A percentile compares a stretch with the other conserved stretches of the same genome.
phyloP scores from a whole-genome alignment of 30 jellyfish, hydroid and myxozoan genomes.

The Nemopilema nomurai region DNA sequence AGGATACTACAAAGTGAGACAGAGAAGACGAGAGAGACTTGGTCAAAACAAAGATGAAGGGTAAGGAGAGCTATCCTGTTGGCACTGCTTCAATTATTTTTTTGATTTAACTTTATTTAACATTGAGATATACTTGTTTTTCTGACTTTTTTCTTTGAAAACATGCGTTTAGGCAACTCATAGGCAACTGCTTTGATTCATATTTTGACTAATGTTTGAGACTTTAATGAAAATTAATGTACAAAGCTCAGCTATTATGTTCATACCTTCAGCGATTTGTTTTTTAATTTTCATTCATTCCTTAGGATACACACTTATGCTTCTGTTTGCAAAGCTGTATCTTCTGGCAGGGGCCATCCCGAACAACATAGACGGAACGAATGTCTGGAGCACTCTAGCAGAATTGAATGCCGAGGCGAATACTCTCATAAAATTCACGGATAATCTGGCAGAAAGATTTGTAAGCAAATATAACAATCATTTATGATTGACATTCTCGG shows the following conservation, averaged over 20 bases:
- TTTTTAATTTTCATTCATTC: not conserved
- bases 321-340: not conserved
- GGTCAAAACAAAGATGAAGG: not conserved
- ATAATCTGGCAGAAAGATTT: too few species aligned
- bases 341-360: not conserved
- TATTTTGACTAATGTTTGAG: too few species aligned
- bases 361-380: not conserved
- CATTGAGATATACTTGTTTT: too few species aligned
- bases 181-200: too few species aligned
- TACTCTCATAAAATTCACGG: too few species aligned
- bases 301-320: not conserved
- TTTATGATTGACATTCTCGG: too few species aligned
- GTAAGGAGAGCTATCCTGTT: not conserved
- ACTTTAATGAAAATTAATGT: too few species aligned
- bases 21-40: not conserved
- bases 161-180: too few species aligned
- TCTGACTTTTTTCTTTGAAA: too few species aligned
- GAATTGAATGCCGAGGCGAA: not conserved
- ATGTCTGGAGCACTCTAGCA: not conserved
- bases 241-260: too few species aligned
- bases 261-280: not conserved
- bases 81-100: not conserved
- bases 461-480: too few species aligned
- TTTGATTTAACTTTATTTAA: too few species aligned
- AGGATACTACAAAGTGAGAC: not conserved